Conservation (phyloP, 2,797 vertebrate genomes). For the Tenualosa ilisha region DNA sequence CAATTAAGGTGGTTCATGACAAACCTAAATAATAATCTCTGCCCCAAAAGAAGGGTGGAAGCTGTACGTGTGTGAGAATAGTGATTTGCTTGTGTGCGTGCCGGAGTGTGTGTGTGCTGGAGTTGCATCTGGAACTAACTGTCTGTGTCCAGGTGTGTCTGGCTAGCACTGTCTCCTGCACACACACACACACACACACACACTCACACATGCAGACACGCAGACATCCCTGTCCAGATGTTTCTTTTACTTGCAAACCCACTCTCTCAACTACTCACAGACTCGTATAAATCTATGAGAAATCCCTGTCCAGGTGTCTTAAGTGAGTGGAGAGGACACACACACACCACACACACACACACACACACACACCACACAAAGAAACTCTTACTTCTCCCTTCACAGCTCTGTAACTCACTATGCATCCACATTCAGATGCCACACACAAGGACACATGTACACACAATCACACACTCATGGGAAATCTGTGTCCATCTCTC, state of each 20-base stretch:
- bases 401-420: neutral
- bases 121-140: neutral
- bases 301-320: neutral
- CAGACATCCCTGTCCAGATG: conserved; percentile 7
- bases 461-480: neutral
- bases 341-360: neutral
- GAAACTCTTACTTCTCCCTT: neutral
- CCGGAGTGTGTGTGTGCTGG: neutral
- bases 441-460: neutral
- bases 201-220: neutral
- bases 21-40: neutral
- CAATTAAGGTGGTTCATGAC: conserved; percentile 16
- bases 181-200: neutral
- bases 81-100: neutral
- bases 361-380: neutral
- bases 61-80: neutral
- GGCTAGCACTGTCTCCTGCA: neutral
- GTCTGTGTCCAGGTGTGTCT: neutral
- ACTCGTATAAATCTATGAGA: neutral
- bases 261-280: neutral
- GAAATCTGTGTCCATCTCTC: neutral
- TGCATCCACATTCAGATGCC: neutral
- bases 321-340: neutral
- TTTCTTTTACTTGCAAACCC: neutral
- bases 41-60: neutral